phyloP scores from a whole-genome alignment of 2,888 invertebrate species.

The Tenthredo distinguenda region DNA sequence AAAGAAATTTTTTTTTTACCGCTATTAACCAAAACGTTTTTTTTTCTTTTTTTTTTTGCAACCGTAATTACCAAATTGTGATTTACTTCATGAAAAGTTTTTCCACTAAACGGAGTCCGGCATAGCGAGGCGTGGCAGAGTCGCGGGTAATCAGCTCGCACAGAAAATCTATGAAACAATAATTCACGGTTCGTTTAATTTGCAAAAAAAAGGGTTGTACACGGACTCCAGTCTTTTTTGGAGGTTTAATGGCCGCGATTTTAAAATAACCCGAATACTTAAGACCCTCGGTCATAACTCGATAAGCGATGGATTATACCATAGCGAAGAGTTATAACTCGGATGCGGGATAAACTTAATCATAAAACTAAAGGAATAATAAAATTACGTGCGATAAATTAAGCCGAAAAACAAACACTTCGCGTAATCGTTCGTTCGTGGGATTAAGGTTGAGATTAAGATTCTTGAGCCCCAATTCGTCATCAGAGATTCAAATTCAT shows the following conservation, averaged over 20 bases:
- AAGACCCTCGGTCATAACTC: background rate
- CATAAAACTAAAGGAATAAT: background rate
- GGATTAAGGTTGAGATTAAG: slow-evolving; percentile 25
- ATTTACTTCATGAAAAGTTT: background rate
- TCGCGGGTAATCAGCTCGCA: background rate
- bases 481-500: background rate
- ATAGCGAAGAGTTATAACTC: background rate
- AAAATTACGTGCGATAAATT: background rate
- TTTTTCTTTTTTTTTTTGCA: background rate
- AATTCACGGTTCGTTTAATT: background rate
- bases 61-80: slow-evolving; percentile 30
- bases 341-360: background rate
- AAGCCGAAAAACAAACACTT: background rate
- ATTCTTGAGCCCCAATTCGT: background rate
- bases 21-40: slow-evolving; percentile 9
- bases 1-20: background rate
- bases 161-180: background rate
- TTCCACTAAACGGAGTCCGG: background rate
- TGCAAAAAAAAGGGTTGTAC: background rate
- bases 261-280: background rate
- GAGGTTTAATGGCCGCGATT: background rate
- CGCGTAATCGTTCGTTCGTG: background rate
- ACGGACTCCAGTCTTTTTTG: background rate
- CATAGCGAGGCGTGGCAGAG: too few relatives aligned
- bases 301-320: background rate